Evolutionary conservation across 1,140 invertebrate species (phyloP), one percentile per base, ranked within the genome.

Genomic region (Drosophila ogumai): DNA sequence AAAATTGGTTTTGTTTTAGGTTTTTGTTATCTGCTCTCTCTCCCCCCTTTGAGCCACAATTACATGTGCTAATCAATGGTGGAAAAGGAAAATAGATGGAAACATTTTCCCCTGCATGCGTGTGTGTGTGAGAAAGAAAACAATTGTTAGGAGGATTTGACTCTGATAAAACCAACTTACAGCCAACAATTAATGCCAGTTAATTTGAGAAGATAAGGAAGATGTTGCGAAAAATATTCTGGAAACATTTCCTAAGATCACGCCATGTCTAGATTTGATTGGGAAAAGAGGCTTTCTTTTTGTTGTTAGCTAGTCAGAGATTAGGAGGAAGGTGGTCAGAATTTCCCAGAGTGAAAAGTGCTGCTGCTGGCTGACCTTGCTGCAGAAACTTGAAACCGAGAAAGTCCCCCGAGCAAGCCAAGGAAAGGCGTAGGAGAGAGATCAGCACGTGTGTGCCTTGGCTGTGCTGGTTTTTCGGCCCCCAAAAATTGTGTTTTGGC

Each of bases 1-100:
- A n/a, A 75, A 66, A 75, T 75, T 75, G 73, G 73, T 41, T 75
- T 75, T 31, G 60, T n/a, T 65, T 75, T 55, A 31, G 36, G 25
- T 9, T 64, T 75, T 56, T 57, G 57, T 68, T 46, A 19, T 68
- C 34, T 61, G 15, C 34, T 49, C 22, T 36, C 25, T 57, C 28
- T 41, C 17, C 40, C 31, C 49, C 34, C 15, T 55, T 44, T 36
- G 74, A 22, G 73, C 36, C 47, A 77, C 63, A 76, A 77, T 77
- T 77, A 77, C 63, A 77, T 67, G 74, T 77, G 74, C 74, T 77
- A 77, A 77, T 77, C 74, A 77, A 77, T 77, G 74, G 63, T 41
- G 55, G 55, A 40, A 76, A 68, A 15, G 25, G 38, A 44, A 55
- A 52, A 59, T 31, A 61, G 41, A 60, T 32, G 17, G 41, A 19